Percentiles rank a stretch among this genome's conserved stretches.
phyloP scores from a whole-genome alignment of 1,140 invertebrate species.

The Notospermus geniculatus region DNA sequence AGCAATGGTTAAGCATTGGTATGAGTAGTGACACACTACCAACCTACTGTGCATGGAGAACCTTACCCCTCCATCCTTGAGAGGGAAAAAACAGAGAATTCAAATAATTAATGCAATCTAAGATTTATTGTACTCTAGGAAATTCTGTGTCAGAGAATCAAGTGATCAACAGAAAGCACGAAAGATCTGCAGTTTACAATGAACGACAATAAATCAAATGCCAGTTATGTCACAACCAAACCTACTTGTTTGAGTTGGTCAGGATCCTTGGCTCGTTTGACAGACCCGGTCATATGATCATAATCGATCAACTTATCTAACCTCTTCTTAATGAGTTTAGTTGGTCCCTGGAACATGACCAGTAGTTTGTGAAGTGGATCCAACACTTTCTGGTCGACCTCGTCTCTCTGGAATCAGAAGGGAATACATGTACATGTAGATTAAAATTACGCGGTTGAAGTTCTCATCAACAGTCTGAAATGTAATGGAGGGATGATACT shows the following conservation, averaged over 20 bases:
- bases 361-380: conserved; percentile 59
- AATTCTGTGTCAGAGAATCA: background rate
- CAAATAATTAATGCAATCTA: no score
- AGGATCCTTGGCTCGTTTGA: conserved; percentile 32
- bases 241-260: conserved; percentile 30
- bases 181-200: no score
- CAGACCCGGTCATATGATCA: conserved; percentile 55
- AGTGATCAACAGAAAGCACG: background rate
- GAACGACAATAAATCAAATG: no score
- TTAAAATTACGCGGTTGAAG: conserved; percentile 64
- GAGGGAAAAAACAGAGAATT: no score
- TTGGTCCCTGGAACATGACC: conserved; percentile 60
- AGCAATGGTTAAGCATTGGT: no score
- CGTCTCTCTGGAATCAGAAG: conserved; percentile 47
- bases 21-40: no score
- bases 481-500: no score
- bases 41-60: no score
- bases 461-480: conserved; percentile 59
- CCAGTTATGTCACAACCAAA: background rate
- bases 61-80: background rate
- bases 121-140: no score
- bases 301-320: conserved; percentile 68
- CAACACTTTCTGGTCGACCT: conserved; percentile 56
- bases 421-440: no score
- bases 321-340: conserved; percentile 64